Evolutionary conservation across 2,888 invertebrate species (phyloP), one percentile per base, ranked within the genome.

Genomic region (Brachyopa scutellaris): DNA sequence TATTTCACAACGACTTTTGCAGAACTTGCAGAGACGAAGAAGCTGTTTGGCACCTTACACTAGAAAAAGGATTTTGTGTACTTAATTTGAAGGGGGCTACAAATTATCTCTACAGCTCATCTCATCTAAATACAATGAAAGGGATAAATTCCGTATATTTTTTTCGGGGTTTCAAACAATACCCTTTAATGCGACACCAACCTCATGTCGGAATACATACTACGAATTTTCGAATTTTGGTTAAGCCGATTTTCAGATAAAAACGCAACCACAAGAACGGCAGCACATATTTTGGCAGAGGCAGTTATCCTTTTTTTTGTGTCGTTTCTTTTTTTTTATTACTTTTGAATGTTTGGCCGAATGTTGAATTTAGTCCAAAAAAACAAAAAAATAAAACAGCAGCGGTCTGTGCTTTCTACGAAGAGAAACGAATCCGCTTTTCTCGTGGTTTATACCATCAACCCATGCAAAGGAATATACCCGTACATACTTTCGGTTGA

Each of bases 241-340:
- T 61, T 79, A 79, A 79, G 73, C 79, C 73, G 79, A 79, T 79
- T 79, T 61, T 47, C 59, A 79, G 79, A 79, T 79, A 79, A 79
- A 76, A 79, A 61, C 53, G 23, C 31, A 77, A 79, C 73, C 79
- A 53, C 73, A 73, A 79, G 61, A 67, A 67, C 53, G 61, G 73
- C 55, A 55, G 51, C 59, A 61, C 31, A 67, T 73, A 73, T 73
- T 79, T 79, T 73, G 79, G 73, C 73, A 67, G 33, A 73, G 66
- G 61, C 61, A 73, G 67, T 67, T 67, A 61, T 67, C 49, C 62
- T 8, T 13, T 36, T 40, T 62, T 64, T 47, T 38, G 4, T 21
- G 9, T 15, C 26, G 21, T 33, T 17, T 53, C 19, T 70, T 38
- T 61, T 49, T 36, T 72, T 11, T 13, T 40, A 19, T 13, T 29